Base-by-base conservation (phyloP, 2,113 vertebrate species). In the Tragelaphus scriptus region DNA sequence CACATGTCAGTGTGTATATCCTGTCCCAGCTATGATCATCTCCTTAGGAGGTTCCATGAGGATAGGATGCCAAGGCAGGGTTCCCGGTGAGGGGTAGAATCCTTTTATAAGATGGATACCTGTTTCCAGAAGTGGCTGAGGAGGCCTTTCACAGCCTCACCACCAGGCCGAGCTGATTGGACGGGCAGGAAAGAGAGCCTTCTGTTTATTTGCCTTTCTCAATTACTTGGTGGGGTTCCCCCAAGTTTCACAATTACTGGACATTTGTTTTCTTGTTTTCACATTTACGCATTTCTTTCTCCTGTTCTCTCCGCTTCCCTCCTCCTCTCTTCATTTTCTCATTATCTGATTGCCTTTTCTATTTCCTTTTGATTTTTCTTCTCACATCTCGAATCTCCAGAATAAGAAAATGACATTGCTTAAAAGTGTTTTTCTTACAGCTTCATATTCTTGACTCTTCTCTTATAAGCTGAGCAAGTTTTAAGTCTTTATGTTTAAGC, bases 331-430 rank as follows among this genome's bases (percentile, higher is more conserved):
- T 25, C 3, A 28, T 5, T 40, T 6, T 49, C 40, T 55, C 4
- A 3, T 93, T 81, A 71, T 88, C 63, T 30, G 32, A 75, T 86
- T 21, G 14, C 40, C 55, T 92, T 86, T 81, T 85, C 85, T 63
- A 7, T 63, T 93, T 91, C 65, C n/a, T 91, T 77, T 96, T 63
- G 51, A 56, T 59, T 86, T 94, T 49, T 28, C 19, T 26, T 89
- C 49, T 28, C 6, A 58, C 10, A 28, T 95, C 68, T 58, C 88
- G n/a, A 84, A 79, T 90, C 88, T 91, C 89, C 59, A 82, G 68
- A 96, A 56, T 36, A 68, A 56, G 40, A 79, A 85, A 49, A 15
- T 84, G 26, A 40, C 49, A 2, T 55, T 53, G 36, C 44, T 58
- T 77, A n/a, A 68, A 56, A 77, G 3, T 40, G 17, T 17, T 59